phyloP scores from a whole-genome alignment of 2,888 invertebrate genomes.

The Phoenoteleia sp. region DNA sequence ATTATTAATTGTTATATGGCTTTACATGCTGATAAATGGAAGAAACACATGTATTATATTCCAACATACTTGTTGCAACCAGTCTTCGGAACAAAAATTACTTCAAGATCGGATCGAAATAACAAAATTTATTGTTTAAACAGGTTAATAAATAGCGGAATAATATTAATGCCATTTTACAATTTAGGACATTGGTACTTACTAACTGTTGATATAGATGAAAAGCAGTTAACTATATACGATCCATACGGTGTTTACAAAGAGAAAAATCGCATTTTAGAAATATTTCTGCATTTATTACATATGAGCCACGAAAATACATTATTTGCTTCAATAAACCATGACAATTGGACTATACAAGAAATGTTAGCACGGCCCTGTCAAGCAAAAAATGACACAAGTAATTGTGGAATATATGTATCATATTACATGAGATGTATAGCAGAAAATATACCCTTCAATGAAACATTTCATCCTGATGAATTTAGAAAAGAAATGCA shows the following conservation, averaged over 20 bases:
- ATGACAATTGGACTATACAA: background rate
- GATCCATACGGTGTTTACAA: constrained; percentile 23
- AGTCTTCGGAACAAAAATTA: background rate
- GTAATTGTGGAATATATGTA: background rate
- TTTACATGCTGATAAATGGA: background rate
- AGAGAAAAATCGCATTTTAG: background rate
- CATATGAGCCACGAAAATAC: background rate
- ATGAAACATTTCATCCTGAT: background rate
- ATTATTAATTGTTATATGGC: background rate
- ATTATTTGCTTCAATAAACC: background rate
- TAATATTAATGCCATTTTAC: constrained; percentile 11
- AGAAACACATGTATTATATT: background rate
- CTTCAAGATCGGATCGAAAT: background rate
- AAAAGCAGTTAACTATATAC: background rate
- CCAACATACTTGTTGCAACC: background rate
- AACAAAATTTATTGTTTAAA: background rate
- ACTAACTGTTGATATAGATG: background rate
- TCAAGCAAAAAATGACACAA: background rate
- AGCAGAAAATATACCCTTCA: background rate
- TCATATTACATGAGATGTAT: constrained; percentile 18
- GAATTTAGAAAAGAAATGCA: background rate
- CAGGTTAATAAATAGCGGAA: too few relatives aligned
- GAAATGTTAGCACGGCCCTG: background rate
- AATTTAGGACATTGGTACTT: constrained; percentile 17
- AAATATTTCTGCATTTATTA: background rate